Evolutionary conservation across 1,140 invertebrate species (phyloP).

Genomic region (Lordiphosa mommai): DNA sequence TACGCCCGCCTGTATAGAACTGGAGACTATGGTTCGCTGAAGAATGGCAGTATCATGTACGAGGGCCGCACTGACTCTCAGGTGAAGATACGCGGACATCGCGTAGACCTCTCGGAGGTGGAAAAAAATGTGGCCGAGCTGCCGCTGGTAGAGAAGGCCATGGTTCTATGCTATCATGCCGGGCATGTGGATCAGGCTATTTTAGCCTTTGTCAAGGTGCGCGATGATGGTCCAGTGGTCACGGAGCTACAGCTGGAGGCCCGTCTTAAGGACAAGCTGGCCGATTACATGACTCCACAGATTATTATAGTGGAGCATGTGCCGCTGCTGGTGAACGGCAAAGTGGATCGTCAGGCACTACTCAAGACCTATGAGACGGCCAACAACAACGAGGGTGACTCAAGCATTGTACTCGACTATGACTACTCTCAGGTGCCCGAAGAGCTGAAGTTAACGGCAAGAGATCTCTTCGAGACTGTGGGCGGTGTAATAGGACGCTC

Average conservation of each 20-base stretch:
- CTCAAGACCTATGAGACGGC: slow-evolving; percentile 86
- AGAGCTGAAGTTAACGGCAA: slow-evolving; percentile 83
- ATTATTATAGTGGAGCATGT: slow-evolving; percentile 86
- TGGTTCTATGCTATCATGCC: slow-evolving; percentile 89
- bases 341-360: slow-evolving; percentile 89
- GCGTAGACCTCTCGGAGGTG: slow-evolving; percentile 91
- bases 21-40: slow-evolving; percentile 89
- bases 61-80: slow-evolving; percentile 92
- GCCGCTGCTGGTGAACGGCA: slow-evolving; percentile 91
- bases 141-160: slow-evolving; percentile 78
- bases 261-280: slow-evolving; percentile 83
- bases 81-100: slow-evolving; percentile 91
- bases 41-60: slow-evolving; percentile 86
- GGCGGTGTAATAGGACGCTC: slow-evolving; percentile 85
- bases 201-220: slow-evolving; percentile 86
- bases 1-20: slow-evolving; percentile 87
- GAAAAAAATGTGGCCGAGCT: slow-evolving; percentile 83
- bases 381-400: slow-evolving; percentile 81
- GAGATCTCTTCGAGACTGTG: slow-evolving; percentile 86
- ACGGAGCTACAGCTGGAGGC: slow-evolving; percentile 84
- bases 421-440: slow-evolving; percentile 84
- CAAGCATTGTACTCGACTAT: slow-evolving; percentile 78
- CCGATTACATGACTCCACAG: slow-evolving; percentile 89
- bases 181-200: slow-evolving; percentile 86
- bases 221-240: slow-evolving; percentile 80